Percentiles rank a stretch among this genome's conserved stretches.
Conservation (phyloP, 1,140 invertebrate genomes). For the Kradibia gibbosae region DNA sequence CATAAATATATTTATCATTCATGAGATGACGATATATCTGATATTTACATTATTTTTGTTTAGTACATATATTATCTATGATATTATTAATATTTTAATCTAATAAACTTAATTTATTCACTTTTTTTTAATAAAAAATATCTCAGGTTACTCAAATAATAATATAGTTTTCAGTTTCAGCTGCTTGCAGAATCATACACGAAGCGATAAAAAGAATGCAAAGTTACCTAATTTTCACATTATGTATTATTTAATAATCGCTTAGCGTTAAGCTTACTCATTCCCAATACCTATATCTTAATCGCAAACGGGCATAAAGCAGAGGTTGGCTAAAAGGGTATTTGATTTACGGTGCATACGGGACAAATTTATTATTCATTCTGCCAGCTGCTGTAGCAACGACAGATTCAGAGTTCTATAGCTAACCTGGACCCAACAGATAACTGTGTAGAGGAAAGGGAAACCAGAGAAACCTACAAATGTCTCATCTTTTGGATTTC, state of each 20-base stretch:
- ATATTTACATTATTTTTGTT: neutral
- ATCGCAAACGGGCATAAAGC: neutral
- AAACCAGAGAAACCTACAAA: neutral
- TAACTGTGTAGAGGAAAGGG: neutral
- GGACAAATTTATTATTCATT: constrained; percentile 39
- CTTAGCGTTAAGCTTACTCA: neutral
- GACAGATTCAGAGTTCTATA: neutral
- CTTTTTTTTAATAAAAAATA: too few relatives aligned
- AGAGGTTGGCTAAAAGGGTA: neutral
- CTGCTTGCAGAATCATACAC: too few relatives aligned
- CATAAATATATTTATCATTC: neutral
- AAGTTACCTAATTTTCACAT: neutral
- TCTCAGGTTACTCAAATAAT: too few relatives aligned
- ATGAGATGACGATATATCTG: neutral
- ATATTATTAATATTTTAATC: too few relatives aligned
- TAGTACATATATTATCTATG: too few relatives aligned
- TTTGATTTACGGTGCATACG: neutral
- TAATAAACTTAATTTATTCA: too few relatives aligned
- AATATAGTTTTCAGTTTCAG: too few relatives aligned
- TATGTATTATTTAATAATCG: constrained; percentile 1
- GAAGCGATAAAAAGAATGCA: too few relatives aligned
- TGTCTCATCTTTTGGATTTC: neutral
- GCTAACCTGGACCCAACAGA: neutral
- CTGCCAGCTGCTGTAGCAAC: neutral
- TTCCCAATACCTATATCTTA: neutral